A percentile compares a stretch with the other conserved stretches of the same genome.
phyloP scores from a whole-genome alignment of 2,113 vertebrate species.

The Acanthisitta chloris region DNA sequence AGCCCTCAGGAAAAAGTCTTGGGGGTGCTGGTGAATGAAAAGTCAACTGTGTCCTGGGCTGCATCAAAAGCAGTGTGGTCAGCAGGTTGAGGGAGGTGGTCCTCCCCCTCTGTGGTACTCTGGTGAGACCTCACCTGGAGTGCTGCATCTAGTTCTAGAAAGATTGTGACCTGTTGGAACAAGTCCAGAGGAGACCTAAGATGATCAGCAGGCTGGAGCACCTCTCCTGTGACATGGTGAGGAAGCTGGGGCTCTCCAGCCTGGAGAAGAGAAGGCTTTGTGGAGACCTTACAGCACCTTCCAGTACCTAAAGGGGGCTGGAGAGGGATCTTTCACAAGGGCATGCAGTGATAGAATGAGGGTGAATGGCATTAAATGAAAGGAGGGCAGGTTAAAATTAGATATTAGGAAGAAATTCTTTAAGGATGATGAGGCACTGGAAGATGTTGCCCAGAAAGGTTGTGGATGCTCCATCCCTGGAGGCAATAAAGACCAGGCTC shows the following conservation, averaged over 20 bases:
- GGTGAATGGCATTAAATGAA: neutral
- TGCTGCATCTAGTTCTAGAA: neutral
- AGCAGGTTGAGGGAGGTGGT: too few relatives aligned
- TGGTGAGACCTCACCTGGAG: neutral
- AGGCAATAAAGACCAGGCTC: neutral
- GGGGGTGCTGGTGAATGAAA: neutral
- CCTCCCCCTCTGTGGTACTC: neutral
- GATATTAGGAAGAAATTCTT: neutral
- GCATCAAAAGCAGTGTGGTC: neutral
- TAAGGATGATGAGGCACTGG: neutral
- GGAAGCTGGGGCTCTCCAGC: neutral
- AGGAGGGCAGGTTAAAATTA: neutral
- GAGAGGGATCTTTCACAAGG: neutral
- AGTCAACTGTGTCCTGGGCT: rapidly evolving
- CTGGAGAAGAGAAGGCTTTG: neutral
- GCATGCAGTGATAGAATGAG: neutral
- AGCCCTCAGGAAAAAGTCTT: neutral
- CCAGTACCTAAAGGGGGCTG: neutral
- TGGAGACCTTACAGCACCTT: neutral
- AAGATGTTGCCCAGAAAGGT: neutral
- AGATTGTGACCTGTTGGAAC: neutral
- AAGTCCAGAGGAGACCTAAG: neutral
- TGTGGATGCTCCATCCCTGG: neutral
- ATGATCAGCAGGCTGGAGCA: neutral
- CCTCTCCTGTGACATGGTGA: neutral